phyloP scores from a whole-genome alignment of 2,888 invertebrate species.

The Ophioninae sp. region DNA sequence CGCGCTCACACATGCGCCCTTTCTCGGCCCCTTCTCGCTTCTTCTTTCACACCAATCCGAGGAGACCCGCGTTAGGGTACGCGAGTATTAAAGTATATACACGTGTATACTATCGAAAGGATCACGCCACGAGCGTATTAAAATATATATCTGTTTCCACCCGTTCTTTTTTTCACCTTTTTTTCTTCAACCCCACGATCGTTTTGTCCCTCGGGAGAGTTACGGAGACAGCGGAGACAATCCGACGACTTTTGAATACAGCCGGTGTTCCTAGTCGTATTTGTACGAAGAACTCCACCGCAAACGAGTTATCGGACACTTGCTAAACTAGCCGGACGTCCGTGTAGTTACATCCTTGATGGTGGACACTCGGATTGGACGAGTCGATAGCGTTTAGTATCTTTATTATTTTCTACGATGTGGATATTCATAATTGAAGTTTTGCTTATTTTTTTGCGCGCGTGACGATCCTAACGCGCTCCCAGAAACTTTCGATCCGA shows the following conservation, averaged over 20 bases:
- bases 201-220: conserved; percentile 36
- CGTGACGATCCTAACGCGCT: no score
- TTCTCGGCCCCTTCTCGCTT: conserved; percentile 68
- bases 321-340: not conserved
- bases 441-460: no score
- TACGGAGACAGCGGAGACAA: conserved; percentile 43
- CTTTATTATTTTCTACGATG: no score
- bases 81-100: conserved; percentile 21
- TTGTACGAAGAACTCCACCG: not conserved
- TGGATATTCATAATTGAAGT: no score
- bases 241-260: conserved; percentile 36
- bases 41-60: conserved; percentile 25
- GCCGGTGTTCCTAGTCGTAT: not conserved
- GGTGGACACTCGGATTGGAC: not conserved
- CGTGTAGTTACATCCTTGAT: not conserved
- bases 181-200: conserved; percentile 39
- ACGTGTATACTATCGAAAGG: conserved; percentile 29
- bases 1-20: conserved; percentile 52
- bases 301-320: conserved; percentile 4
- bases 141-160: conserved; percentile 48
- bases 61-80: conserved; percentile 26
- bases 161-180: not conserved
- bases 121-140: conserved; percentile 55
- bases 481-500: no score
- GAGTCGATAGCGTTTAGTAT: not conserved